Conservation (phyloP, 2,113 vertebrate species). For the Ageneiosus marmoratus region DNA sequence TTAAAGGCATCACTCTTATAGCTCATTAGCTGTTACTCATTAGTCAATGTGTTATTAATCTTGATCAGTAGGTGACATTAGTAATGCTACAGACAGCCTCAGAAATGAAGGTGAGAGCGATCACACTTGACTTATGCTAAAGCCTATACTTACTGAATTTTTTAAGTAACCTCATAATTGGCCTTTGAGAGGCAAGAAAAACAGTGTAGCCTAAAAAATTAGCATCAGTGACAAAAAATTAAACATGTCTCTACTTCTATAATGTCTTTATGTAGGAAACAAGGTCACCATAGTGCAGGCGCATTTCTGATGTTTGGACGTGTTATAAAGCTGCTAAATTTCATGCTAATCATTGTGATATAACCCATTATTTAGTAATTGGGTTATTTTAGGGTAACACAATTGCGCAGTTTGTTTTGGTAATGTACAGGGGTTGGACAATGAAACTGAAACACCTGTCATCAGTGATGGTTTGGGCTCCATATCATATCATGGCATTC, state of each 20-base stretch:
- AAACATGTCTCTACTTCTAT: neutral
- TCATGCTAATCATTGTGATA: too few relatives aligned
- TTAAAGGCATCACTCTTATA: conserved; percentile 8
- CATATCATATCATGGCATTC: too few relatives aligned
- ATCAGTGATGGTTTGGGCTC: too few relatives aligned
- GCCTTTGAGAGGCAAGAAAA: neutral
- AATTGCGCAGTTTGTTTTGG: too few relatives aligned
- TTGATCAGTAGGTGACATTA: neutral
- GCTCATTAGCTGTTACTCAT: conserved; percentile 8
- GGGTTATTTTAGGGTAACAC: too few relatives aligned
- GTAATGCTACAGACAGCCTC: neutral
- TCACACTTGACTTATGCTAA: neutral
- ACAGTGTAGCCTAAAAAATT: neutral
- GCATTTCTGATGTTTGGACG: neutral
- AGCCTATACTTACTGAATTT: neutral
- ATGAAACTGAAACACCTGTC: too few relatives aligned
- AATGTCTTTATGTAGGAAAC: neutral
- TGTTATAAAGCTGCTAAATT: too few relatives aligned
- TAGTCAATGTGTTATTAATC: neutral
- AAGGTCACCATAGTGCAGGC: neutral
- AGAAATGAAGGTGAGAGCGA: neutral
- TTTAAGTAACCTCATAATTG: neutral
- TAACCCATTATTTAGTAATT: too few relatives aligned
- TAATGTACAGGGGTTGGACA: too few relatives aligned
- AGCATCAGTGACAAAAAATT: neutral